Evolutionary conservation across 2,113 vertebrate genomes (phyloP).

Genomic region (Nycticebus coucang): DNA sequence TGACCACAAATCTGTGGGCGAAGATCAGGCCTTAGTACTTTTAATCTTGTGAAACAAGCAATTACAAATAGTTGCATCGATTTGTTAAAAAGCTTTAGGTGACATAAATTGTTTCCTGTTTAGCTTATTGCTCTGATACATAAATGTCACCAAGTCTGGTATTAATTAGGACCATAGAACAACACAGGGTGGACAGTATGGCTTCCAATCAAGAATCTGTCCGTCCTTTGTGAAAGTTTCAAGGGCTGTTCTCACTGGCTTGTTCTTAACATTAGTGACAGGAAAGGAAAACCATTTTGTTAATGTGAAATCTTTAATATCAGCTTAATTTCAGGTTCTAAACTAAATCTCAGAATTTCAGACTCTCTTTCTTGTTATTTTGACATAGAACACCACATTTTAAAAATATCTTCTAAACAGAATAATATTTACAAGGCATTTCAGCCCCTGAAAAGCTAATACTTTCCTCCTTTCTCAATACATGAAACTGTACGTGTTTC

Average conservation of each 20-base stretch:
- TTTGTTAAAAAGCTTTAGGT: slow-evolving; percentile 99
- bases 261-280: slow-evolving; percentile 72
- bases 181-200: slow-evolving; percentile 90
- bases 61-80: slow-evolving; percentile 99
- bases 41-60: slow-evolving; percentile 99
- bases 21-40: slow-evolving; percentile 97
- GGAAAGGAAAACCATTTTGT: slow-evolving; percentile 70
- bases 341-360: slow-evolving; percentile 74
- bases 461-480: slow-evolving; percentile 73
- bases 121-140: slow-evolving; percentile 95
- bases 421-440: slow-evolving; percentile 85
- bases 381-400: slow-evolving; percentile 80
- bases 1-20: slow-evolving; percentile 94
- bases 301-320: slow-evolving; percentile 77
- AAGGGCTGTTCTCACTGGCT: slow-evolving; percentile 6
- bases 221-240: slow-evolving; percentile 81
- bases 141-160: slow-evolving; percentile 94
- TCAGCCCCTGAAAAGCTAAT: slow-evolving; percentile 82
- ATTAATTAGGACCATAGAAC: slow-evolving; percentile 95
- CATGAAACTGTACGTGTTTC: slow-evolving; percentile 79
- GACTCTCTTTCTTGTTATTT: slow-evolving; percentile 74
- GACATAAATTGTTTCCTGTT: slow-evolving; percentile 99
- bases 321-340: slow-evolving; percentile 73
- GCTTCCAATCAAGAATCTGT: slow-evolving; percentile 85
- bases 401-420: slow-evolving; percentile 81